Percentiles rank a stretch among this genome's conserved stretches.
Conservation (phyloP, 2,888 invertebrate genomes). For the Euplagia quadripunctaria region DNA sequence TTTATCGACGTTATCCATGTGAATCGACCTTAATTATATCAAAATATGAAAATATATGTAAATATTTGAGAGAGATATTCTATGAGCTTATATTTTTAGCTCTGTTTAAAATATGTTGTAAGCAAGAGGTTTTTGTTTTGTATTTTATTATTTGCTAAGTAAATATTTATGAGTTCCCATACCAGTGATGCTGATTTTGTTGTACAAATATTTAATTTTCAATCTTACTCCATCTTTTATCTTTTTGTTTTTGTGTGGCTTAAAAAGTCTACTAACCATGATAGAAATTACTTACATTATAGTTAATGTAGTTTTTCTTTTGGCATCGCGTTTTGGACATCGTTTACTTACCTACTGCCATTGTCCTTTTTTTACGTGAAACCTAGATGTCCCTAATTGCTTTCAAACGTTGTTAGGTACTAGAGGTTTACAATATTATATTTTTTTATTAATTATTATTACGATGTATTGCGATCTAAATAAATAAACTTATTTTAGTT, state of each 20-base stretch:
- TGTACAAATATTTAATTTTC: neutral
- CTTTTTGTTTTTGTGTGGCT: neutral
- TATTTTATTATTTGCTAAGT: neutral
- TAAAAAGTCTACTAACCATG: neutral
- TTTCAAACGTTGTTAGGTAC: too few relatives aligned
- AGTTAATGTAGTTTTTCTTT: neutral
- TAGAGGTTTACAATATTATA: too few relatives aligned
- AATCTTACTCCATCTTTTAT: neutral
- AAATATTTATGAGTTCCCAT: neutral
- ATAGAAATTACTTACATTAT: neutral
- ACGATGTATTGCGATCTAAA: too few relatives aligned
- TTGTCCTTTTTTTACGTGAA: too few relatives aligned
- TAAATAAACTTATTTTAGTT: too few relatives aligned
- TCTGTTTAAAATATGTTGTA: neutral
- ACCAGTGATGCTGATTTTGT: neutral
- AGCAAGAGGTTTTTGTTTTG: neutral
- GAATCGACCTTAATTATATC: conserved; percentile 60
- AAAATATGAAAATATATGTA: conserved; percentile 41
- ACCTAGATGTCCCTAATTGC: too few relatives aligned
- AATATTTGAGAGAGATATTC: neutral
- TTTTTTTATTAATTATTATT: too few relatives aligned
- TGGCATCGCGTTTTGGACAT: neutral
- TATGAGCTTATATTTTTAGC: conserved; percentile 39
- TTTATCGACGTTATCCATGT: conserved; percentile 58
- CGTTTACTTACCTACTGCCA: neutral